Base-by-base conservation (phyloP, 1,140 invertebrate species). In the Drosophila pseudoobscura region DNA sequence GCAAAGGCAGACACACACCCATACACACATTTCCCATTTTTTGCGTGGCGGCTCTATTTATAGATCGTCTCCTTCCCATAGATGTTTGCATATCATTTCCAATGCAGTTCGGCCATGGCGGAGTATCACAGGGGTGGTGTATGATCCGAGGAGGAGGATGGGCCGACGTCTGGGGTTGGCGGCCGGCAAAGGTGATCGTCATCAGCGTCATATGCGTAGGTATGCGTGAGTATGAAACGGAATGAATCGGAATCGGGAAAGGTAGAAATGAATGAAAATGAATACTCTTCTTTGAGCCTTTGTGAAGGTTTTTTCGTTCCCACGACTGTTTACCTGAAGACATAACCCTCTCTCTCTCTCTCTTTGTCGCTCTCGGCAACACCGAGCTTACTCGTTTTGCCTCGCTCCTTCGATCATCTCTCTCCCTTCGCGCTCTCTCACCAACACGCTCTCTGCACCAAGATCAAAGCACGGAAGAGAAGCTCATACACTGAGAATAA, bases 71-170 rank as follows among this genome's bases (percentile, higher is more conserved):
- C 20, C 51, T 41, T 53, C 55, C 60, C 44, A 53, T 47, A 52
- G 65, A 55, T 74, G 45, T 85, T 87, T 87, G 82, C 83, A 87
- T 88, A 87, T 75, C 60, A 88, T 82, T 85, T 85, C 82, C 82
- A 87, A 85, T 85, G 82, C 83, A 85, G 55, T 69, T 69, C 63
- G 65, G 51, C 51, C 65, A 49, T 50, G 63, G 52, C n/a, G 43
- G 43, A 45, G 17, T 24, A 51, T 76, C 61, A 22, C 45, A 52
- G 22, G 15, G 52, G 47, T 22, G 29, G 24, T n/a, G 20, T 22
- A 11, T 43, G 51, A 26, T 31, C 31, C 5, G 5, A 22, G 24
- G 39, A 26, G 24, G 24, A 26, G 24, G 24, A 26, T 26, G 4
- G 6, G 24, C 4, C 24, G 24, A 5, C 20, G 20, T 2, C 20